phyloP scores from a whole-genome alignment of 2,797 vertebrate genomes.

The Pagetopsis macropterus region DNA sequence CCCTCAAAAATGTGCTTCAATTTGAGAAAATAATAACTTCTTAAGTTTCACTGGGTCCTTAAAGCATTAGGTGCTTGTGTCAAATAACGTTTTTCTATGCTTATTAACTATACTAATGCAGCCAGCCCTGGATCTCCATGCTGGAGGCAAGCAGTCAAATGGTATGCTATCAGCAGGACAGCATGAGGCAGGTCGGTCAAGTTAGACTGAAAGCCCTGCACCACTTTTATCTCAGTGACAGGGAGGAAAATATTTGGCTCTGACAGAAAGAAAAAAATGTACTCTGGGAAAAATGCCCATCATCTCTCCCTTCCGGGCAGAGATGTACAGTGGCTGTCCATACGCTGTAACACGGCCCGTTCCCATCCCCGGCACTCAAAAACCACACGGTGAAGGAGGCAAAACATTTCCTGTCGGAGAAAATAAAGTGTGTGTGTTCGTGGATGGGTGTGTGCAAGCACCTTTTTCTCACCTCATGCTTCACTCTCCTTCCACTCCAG shows the following conservation, averaged over 20 bases:
- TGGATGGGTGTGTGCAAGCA: conserved; percentile 12
- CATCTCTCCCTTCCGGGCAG: conserved; percentile 15
- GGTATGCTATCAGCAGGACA: conserved; percentile 1
- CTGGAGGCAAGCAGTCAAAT: conserved; percentile 1
- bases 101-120: too few relatives aligned
- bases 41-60: too few relatives aligned
- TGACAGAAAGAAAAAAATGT: conserved; percentile 42
- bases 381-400: conserved; percentile 52
- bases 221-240: conserved; percentile 54
- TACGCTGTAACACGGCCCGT: conserved; percentile 26
- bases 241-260: conserved; percentile 53
- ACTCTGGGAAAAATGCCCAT: conserved; percentile 35
- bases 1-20: too few relatives aligned
- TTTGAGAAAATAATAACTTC: too few relatives aligned
- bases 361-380: conserved; percentile 49
- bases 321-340: conserved; percentile 40
- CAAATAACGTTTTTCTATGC: too few relatives aligned
- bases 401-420: conserved; percentile 66
- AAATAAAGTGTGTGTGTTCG: conserved; percentile 2
- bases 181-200: neutral
- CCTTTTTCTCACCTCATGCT: conserved; percentile 43
- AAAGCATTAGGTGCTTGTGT: too few relatives aligned
- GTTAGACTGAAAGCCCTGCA: conserved; percentile 29
- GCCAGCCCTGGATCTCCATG: neutral
- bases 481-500: conserved; percentile 57